Base-by-base conservation (phyloP, 2,797 vertebrate species). In the Epinephelus awoara region DNA sequence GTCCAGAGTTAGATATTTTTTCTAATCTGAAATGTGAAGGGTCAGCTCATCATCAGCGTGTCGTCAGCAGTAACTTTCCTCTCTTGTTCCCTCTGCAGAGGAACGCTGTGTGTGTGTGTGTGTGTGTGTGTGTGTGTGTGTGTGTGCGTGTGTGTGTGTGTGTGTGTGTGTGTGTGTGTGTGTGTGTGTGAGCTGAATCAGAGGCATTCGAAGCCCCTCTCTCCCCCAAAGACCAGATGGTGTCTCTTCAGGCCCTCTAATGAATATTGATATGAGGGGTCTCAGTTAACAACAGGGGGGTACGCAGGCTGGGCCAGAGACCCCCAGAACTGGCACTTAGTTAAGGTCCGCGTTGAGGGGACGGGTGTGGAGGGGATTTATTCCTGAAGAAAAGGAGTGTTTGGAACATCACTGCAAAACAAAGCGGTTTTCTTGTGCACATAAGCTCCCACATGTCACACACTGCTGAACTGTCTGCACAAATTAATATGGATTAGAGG, bases 181-280 rank as follows among this genome's bases (percentile, higher is more conserved):
- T 27, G 27, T 40, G 40, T 40, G 40, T 40, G 40, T 40, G 38
- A 8, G 5, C 57, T 72, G 77, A 87, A 85, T 91, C 75, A 90
- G 89, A 92, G 80, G 85, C 82, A 83, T 86, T 29, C 67, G 18
- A 75, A 80, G 52, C 61, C 72, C 65, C 42, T 59, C 14, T 44
- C 59, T 79, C 77, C 69, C 77, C 86, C 82, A 65, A 83, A 78
- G 87, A 91, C 91, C 95, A 96, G 95, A 96, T 96, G 95, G 95
- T 85, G 88, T 89, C 86, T 94, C 94, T 94, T 92, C 87, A 89
- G 88, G 88, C 78, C 75, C 23, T 83, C 90, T 94, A 87, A 94
- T 95, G 91, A 95, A 96, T 96, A 96, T 95, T 95, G 92, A 95
- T 94, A 89, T 77, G 75, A 83, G 78, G 86, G 92, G 87, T 91